Percentiles rank a stretch among this genome's conserved stretches.
phyloP scores from a whole-genome alignment of 23 tunicate genomes.

The Aplidium turbinatum region DNA sequence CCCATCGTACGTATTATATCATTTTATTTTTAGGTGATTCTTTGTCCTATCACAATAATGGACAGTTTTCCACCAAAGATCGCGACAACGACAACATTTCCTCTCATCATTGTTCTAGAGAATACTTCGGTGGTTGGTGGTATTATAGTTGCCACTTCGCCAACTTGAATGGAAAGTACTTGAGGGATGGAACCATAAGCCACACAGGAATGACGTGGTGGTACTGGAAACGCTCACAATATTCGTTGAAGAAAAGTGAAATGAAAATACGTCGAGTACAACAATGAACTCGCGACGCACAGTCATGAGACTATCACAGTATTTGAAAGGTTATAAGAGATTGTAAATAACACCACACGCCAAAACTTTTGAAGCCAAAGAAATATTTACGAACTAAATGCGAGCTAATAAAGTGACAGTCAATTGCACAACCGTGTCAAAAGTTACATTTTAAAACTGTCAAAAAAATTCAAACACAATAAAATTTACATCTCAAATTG shows the following conservation, averaged over 20 bases:
- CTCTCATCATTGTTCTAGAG: conserved; percentile 10
- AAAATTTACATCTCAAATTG: too few species aligned
- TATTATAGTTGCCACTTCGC: conserved; percentile 24
- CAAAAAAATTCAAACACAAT: too few species aligned
- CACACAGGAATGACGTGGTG: conserved; percentile 19
- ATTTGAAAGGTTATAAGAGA: too few species aligned
- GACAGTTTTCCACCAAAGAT: conserved; percentile 28
- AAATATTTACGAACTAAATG: too few species aligned
- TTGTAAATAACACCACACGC: too few species aligned
- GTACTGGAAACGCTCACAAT: conserved; percentile 7
- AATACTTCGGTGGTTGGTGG: conserved; percentile 53
- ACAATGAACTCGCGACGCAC: too few species aligned
- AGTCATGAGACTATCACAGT: too few species aligned
- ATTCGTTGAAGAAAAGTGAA: conserved; percentile 17
- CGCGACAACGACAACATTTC: conserved; percentile 25
- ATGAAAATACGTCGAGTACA: conserved; percentile 42
- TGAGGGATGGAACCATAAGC: conserved; percentile 5
- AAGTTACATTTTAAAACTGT: too few species aligned
- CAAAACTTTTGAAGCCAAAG: too few species aligned
- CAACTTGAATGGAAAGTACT: conserved; percentile 47
- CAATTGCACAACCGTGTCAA: too few species aligned
- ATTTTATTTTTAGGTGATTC: conserved; percentile 39
- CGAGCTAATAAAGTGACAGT: too few species aligned
- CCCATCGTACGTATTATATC: too few species aligned
- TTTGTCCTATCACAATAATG: conserved; percentile 23